Evolutionary conservation across 2,888 invertebrate species (phyloP).

Genomic region (Cecidostiba fungosa): DNA sequence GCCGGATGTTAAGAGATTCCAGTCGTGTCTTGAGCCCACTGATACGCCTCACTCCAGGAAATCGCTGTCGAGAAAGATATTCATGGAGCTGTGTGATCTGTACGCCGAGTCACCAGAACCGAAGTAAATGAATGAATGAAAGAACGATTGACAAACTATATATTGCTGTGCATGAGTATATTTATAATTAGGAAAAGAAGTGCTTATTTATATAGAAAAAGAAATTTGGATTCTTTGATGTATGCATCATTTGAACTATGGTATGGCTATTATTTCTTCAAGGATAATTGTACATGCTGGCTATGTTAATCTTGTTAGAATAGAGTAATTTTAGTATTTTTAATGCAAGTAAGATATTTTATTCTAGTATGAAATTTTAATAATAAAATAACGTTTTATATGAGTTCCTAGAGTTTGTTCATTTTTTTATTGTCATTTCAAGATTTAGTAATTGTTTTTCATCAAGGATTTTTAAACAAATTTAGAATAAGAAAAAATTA

Average conservation of each 20-base stretch:
- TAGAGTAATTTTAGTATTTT: conserved; percentile 37
- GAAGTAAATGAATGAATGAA: conserved; percentile 27
- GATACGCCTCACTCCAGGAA: conserved; percentile 64
- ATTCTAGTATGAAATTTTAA: neutral
- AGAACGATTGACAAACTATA: neutral
- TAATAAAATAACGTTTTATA: conserved; percentile 19
- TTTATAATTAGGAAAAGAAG: neutral
- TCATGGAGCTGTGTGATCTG: conserved; percentile 67
- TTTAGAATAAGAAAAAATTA: neutral
- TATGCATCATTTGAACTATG: conserved; percentile 29
- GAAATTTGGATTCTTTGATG: neutral
- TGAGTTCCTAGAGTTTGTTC: too few relatives aligned
- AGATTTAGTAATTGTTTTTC: neutral
- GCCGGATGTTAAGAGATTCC: conserved; percentile 66
- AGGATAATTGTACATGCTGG: conserved; percentile 52
- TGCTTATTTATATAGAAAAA: neutral
- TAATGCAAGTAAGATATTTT: conserved; percentile 33
- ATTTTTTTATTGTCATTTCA: neutral
- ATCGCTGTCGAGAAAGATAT: conserved; percentile 66
- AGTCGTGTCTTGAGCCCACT: conserved; percentile 48
- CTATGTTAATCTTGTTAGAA: conserved; percentile 48
- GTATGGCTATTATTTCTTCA: conserved; percentile 27
- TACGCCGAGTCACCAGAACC: conserved; percentile 65
- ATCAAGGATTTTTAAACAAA: neutral
- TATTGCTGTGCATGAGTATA: neutral